These are phyloP conservation scores for Agapornis canus DNA, from an alignment of 2,797 vertebrate genomes.

Conservation along the genomic window DNA sequence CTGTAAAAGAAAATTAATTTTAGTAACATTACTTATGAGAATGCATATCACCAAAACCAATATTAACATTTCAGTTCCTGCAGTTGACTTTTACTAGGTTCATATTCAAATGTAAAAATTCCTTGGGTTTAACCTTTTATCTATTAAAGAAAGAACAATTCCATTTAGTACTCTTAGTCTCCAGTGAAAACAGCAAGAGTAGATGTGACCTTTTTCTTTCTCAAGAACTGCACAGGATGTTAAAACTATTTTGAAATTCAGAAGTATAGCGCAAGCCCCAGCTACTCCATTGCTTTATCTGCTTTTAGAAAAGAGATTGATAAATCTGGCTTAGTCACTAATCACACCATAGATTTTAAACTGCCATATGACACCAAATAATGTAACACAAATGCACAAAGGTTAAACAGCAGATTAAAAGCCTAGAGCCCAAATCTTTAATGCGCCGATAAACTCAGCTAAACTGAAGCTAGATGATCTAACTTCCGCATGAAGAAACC, in stretches of 20 bases:
- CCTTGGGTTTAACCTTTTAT: slow-evolving; percentile 78
- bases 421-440: slow-evolving; percentile 69
- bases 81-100: slow-evolving; percentile 77
- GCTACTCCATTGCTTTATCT: slow-evolving; percentile 68
- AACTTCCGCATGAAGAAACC: slow-evolving; percentile 73
- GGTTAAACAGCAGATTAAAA: slow-evolving; percentile 81
- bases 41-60: slow-evolving; percentile 20
- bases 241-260: slow-evolving; percentile 75
- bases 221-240: slow-evolving; percentile 71
- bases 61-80: slow-evolving; percentile 73
- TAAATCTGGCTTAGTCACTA: slow-evolving; percentile 67
- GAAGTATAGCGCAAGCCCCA: slow-evolving; percentile 60
- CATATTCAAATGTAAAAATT: slow-evolving; percentile 76
- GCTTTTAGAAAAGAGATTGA: slow-evolving; percentile 66
- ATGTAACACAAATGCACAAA: slow-evolving; percentile 75
- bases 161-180: slow-evolving; percentile 73
- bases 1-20: slow-evolving; percentile 79
- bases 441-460: slow-evolving; percentile 70
- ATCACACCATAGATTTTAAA: slow-evolving; percentile 68
- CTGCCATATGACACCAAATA: slow-evolving; percentile 69
- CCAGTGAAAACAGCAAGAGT: slow-evolving; percentile 76
- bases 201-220: slow-evolving; percentile 73
- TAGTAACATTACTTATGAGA: slow-evolving; percentile 37
- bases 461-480: slow-evolving; percentile 71
- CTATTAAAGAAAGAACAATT: slow-evolving; percentile 74